These are phyloP conservation scores for Anguilla megastoma DNA, from an alignment of 2,797 vertebrate species.

Conservation along the genomic window DNA sequence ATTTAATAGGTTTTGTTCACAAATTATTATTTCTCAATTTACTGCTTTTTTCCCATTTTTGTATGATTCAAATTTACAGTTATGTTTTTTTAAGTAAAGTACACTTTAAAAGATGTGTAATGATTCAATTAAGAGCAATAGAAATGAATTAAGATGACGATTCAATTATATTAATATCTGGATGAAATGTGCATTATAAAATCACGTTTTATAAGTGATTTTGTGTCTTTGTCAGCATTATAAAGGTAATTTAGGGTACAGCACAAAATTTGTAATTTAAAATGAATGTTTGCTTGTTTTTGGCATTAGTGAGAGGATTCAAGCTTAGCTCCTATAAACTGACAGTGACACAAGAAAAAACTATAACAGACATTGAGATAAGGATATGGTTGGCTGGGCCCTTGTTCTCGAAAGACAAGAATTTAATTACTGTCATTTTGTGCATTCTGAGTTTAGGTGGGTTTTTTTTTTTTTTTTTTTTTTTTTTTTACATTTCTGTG, in stretches of 20 bases:
- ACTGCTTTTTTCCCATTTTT: not conserved
- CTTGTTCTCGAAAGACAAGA: slow-evolving; percentile 50
- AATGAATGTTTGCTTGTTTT: not conserved
- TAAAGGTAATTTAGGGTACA: not conserved
- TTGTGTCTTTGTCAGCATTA: not conserved
- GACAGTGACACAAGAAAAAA: not conserved
- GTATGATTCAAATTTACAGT: not conserved
- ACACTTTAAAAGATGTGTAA: not conserved
- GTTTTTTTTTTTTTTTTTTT: slow-evolving; percentile 13
- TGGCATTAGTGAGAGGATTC: not conserved
- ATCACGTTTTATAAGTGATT: not conserved
- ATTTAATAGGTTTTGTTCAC: not conserved
- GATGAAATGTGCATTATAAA: not conserved
- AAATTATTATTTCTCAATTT: not conserved
- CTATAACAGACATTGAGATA: slow-evolving; percentile 23
- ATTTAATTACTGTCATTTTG: slow-evolving; percentile 69
- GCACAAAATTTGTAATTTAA: not conserved
- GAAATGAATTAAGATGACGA: not conserved
- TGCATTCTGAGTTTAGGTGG: slow-evolving; percentile 66
- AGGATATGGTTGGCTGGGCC: slow-evolving; percentile 29
- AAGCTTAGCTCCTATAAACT: not conserved
- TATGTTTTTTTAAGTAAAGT: not conserved
- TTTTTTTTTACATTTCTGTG: slow-evolving; percentile 50
- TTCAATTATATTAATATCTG: not conserved
- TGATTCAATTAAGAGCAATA: not conserved